Evolutionary conservation across 2,797 vertebrate genomes (phyloP), one percentile per base, ranked within the genome.

Genomic region (Halcyon badia): DNA sequence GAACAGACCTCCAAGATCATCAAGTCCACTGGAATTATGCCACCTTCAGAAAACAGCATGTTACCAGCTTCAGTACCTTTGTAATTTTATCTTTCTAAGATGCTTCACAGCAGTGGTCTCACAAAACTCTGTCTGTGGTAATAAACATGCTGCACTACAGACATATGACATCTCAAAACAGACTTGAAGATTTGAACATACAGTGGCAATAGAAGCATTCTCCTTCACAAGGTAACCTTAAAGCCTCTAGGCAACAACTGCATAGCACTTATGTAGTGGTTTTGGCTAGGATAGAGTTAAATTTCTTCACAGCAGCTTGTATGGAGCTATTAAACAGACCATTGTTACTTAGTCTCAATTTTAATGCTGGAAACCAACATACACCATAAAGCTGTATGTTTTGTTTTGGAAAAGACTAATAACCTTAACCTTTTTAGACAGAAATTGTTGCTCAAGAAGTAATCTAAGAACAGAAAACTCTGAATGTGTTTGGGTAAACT

Each of bases 151-250:
- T 11, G 13, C 2, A 2, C 19, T 69, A 62, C n/a, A 44, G 33
- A 44, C 14, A 42, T 11, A 22, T 0, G 3, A 64, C 44, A 65
- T 48, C 30, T 33, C 31, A 60, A 26, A 58, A 77, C 1, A 4
- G 10, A 51, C 9, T 13, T 56, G 19, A 4, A 49, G 21, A 35
- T 25, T 30, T 58, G 35, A 91, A 61, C 14, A 61, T 2, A 28
- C 1, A 66, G 8, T 3, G 4, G 17, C 28, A 88, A 19, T 4
- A 3, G 26, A 89, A 76, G 7, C 0, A 0, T 24, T 56, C 11
- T 73, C 17, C 65, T 54, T 31, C 33, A 35, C 4, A 46, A 6
- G 11, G 17, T 11, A 68, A 18, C 12, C 46, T 58, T 28, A 41
- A 77, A 86, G 35, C 10, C 30, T 51, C 42, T 28, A 37, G 7